Evolutionary conservation across 2,113 vertebrate genomes (phyloP), one percentile per base, ranked within the genome.

Genomic region (Alethe castanea): DNA sequence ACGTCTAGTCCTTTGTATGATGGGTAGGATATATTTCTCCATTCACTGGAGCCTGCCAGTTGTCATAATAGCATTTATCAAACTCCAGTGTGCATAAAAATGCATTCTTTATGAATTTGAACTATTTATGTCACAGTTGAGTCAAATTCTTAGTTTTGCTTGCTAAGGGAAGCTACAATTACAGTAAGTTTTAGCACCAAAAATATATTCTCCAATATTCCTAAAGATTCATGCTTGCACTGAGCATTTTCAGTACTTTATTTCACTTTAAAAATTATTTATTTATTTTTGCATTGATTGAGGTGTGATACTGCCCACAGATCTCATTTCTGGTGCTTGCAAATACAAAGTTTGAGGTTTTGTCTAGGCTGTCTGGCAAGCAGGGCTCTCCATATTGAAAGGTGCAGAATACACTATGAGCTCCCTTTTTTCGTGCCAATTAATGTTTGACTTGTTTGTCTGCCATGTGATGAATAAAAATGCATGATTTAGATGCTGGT

Each of bases 381-480:
- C 24, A 4, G 73, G 48, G 50, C 57, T 79, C 31, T 76, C 59
- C 0, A 0, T 40, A 61, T 35, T 84, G 88, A 78, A 94, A 65
- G 57, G 86, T 94, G 67, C 28, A 69, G 94, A 94, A 95, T 91
- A 85, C 1, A 1, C 83, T 86, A 59, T 62, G 88, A 96, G 88
- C 53, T 96, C 92, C 86, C 89, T 97, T 97, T 97, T 94, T 90
- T 89, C 77, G 91, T 96, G 96, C 96, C 98, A 98, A 95, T 98
- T 97, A 97, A 93, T 74, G 61, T 94, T 97, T 96, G 82, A 95
- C 96, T 98, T 97, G 94, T 97, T 97, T 96, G 92, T 94, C 97
- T 96, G 95, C 97, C 97, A 97, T 96, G 91, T 70, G 93, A 98
- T 94, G 92, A 97, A 97, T 98, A 97, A 98, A 98, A 97, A 97